Conservation (phyloP, 1,140 invertebrate genomes). For the Octopus sinensis region DNA sequence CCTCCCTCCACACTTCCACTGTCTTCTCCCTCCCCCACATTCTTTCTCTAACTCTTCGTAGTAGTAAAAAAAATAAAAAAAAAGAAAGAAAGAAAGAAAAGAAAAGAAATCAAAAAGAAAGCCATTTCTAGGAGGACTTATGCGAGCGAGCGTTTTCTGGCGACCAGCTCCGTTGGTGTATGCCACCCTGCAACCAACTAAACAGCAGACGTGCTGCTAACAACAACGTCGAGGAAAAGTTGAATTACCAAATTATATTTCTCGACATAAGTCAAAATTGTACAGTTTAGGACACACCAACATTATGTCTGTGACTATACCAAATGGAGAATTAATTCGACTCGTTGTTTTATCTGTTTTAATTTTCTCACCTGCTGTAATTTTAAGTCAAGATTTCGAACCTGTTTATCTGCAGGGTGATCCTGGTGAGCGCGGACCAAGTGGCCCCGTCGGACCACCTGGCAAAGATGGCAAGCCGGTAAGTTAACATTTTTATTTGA, state of each 20-base stretch:
- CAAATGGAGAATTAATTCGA: not conserved
- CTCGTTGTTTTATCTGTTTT: not conserved
- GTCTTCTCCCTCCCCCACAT: not conserved
- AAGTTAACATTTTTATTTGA: conserved; percentile 25
- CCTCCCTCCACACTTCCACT: not conserved
- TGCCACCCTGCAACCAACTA: too few relatives aligned
- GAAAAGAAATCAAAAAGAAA: not conserved
- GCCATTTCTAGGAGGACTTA: too few relatives aligned
- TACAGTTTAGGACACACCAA: not conserved
- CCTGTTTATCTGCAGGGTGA: conserved; percentile 43
- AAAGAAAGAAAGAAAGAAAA: not conserved
- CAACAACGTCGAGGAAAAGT: too few relatives aligned
- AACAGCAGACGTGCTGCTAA: too few relatives aligned
- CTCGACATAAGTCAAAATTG: not conserved
- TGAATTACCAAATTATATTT: too few relatives aligned
- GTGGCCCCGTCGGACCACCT: conserved; percentile 36
- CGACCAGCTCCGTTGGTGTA: too few relatives aligned
- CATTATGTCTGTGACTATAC: not conserved
- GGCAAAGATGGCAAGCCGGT: conserved; percentile 41
- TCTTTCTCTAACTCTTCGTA: not conserved
- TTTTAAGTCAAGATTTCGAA: conserved; percentile 11
- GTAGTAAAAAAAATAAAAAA: not conserved
- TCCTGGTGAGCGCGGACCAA: conserved; percentile 33
- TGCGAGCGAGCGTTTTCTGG: too few relatives aligned
- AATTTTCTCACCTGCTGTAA: not conserved